Evolutionary conservation across 2,888 invertebrate genomes (phyloP).

Genomic region (Drosophila austrosaltans): DNA sequence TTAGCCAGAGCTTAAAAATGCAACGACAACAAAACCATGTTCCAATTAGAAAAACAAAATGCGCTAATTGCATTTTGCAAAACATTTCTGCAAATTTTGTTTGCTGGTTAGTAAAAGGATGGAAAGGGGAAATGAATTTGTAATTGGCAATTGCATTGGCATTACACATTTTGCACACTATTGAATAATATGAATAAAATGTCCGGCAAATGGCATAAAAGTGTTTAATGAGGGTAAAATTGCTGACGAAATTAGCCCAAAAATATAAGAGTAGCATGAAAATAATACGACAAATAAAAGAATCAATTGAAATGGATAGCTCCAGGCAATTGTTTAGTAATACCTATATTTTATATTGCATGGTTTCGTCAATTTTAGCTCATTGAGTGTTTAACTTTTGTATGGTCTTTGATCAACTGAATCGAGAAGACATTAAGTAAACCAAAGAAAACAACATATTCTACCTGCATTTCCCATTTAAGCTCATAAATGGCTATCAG

Average conservation of each 20-base stretch:
- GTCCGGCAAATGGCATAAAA: conserved; percentile 29
- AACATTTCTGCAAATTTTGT: conserved; percentile 49
- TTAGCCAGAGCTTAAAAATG: conserved; percentile 46
- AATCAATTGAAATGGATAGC: not conserved
- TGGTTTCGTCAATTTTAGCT: not conserved
- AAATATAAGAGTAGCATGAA: conserved; percentile 25
- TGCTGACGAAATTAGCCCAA: conserved; percentile 6
- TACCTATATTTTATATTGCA: not conserved
- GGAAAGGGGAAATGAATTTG: conserved; percentile 57
- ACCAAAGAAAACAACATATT: conserved; percentile 3
- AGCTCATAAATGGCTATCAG: conserved; percentile 74
- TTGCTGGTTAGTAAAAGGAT: not conserved
- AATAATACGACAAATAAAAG: conserved; percentile 13
- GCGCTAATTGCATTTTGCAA: conserved; percentile 64
- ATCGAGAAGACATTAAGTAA: conserved; percentile 41
- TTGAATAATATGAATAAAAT: conserved; percentile 38
- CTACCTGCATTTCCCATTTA: conserved; percentile 74
- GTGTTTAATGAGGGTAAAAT: conserved; percentile 4
- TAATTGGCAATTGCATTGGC: conserved; percentile 59
- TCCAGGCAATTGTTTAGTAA: not conserved
- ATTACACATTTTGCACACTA: conserved; percentile 51
- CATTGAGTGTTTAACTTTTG: conserved; percentile 54
- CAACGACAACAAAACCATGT: conserved; percentile 22
- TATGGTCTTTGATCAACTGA: conserved; percentile 62
- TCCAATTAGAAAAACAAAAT: conserved; percentile 58